Evolutionary conservation across 2,888 invertebrate genomes (phyloP).

Genomic region (Cheilosia grossa): DNA sequence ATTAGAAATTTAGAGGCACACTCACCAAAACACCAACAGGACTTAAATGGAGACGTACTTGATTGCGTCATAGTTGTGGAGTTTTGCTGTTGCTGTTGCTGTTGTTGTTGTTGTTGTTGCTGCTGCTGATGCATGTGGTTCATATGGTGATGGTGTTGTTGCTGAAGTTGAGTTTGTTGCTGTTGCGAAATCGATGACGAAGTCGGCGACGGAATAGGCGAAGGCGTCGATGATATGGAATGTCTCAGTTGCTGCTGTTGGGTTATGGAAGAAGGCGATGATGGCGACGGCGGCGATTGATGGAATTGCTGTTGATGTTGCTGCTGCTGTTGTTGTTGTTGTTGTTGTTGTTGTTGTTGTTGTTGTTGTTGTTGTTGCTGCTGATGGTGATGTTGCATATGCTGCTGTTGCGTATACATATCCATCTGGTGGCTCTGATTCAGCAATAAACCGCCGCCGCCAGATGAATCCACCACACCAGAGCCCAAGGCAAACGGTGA

Average conservation of each 20-base stretch:
- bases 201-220: slow-evolving; percentile 76
- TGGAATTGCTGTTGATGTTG: slow-evolving; percentile 68
- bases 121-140: slow-evolving; percentile 78
- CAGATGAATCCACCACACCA: slow-evolving; percentile 57
- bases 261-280: slow-evolving; percentile 75
- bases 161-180: slow-evolving; percentile 76
- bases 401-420: slow-evolving; percentile 77
- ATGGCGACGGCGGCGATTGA: slow-evolving; percentile 76
- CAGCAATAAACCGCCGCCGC: slow-evolving; percentile 40
- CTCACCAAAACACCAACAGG: slow-evolving; percentile 84
- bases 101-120: slow-evolving; percentile 76
- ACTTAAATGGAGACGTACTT: slow-evolving; percentile 78
- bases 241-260: slow-evolving; percentile 76
- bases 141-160: slow-evolving; percentile 77
- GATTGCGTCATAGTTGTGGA: slow-evolving; percentile 74
- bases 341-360: slow-evolving; percentile 41
- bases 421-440: slow-evolving; percentile 77
- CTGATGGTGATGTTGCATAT: slow-evolving; percentile 70
- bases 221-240: slow-evolving; percentile 78
- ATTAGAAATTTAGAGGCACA: slow-evolving; percentile 76
- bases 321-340: slow-evolving; percentile 54
- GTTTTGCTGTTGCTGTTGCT: slow-evolving; percentile 76
- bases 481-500: slow-evolving; percentile 67
- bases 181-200: slow-evolving; percentile 75
- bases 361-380: slow-evolving; percentile 55